These are phyloP conservation scores for Circaetus gallicus DNA, from an alignment of 2,113 vertebrate species.

Conservation along the genomic window DNA sequence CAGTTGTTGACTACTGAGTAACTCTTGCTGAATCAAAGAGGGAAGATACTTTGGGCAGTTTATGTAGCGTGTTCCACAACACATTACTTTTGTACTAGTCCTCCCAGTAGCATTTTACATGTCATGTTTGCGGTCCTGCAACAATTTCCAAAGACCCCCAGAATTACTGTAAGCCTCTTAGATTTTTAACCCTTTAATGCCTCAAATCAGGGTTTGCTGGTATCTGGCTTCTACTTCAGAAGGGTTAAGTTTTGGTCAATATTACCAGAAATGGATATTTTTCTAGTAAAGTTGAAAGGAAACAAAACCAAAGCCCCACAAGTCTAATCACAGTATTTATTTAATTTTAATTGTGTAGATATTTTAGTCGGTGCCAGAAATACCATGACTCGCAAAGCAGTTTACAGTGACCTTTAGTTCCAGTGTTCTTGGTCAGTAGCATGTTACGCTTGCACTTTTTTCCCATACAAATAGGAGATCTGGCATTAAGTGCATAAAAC, in stretches of 20 bases:
- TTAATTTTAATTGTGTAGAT: constrained; percentile 50
- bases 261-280: constrained; percentile 29
- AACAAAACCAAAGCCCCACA: constrained; percentile 26
- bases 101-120: background rate
- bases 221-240: constrained; percentile 32
- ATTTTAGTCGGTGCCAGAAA: constrained; percentile 52
- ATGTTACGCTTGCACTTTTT: constrained; percentile 32
- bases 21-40: background rate
- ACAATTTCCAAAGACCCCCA: constrained; percentile 43
- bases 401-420: constrained; percentile 49
- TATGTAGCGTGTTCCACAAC: background rate
- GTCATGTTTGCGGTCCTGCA: background rate
- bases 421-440: constrained; percentile 34
- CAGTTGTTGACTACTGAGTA: background rate
- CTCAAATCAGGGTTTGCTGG: constrained; percentile 25
- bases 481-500: constrained; percentile 51
- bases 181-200: background rate
- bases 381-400: constrained; percentile 33
- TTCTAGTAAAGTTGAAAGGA: constrained; percentile 32
- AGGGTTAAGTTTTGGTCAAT: constrained; percentile 21
- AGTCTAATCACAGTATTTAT: constrained; percentile 57
- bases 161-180: background rate
- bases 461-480: constrained; percentile 13
- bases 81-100: background rate
- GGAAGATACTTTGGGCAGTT: background rate